Base-by-base conservation (phyloP, 1,140 invertebrate genomes). In the Galendromus occidentalis region DNA sequence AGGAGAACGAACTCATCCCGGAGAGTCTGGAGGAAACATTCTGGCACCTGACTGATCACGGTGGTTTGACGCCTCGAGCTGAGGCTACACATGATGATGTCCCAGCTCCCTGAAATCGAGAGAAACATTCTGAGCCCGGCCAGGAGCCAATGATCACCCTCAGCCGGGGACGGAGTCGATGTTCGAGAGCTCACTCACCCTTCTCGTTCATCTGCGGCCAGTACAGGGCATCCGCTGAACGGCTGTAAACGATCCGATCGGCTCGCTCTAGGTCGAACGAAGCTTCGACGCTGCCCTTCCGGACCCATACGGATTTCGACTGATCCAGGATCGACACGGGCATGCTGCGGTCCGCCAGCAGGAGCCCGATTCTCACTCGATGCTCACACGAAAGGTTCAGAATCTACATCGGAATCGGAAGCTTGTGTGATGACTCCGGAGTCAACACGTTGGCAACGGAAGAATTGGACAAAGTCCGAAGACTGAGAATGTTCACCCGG, bases 211-310 rank as follows among this genome's bases (percentile, higher is more conserved):
- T 14, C 12, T 29, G 22, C 1, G 51, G 51, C 51, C 51, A 59
- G 33, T 29, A 59, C 14, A 59, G 20, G 9, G 51, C 51, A 25
- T 59, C 33, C 22, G 22, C 25, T 5, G 51, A 29, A 25, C 51
- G 51, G 51, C 51, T 59, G 51, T 59, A 59, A 22, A 59, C 51
- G 25, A 59, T 59, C 25, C 25, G 12, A 59, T 59, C 25, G 51
- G 51, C 14, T 4, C 51, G 14, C 25, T 59, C 51, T 4, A 59
- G 22, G 25, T 59, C 51, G 22, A 59, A 59, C 14, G 22, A 17
- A 2, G 25, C 51, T 29, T 33, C 25, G 14, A 59, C 33, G 14
- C 33, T 25, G 14, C 51, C 51, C 9, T 59, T 59, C 4, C 12
- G 14, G 2, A 29, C 25, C 51, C 51, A 59, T 29, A 17, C 25